Evolutionary conservation across 2,797 vertebrate species (phyloP).

Genomic region (Carapus acus): DNA sequence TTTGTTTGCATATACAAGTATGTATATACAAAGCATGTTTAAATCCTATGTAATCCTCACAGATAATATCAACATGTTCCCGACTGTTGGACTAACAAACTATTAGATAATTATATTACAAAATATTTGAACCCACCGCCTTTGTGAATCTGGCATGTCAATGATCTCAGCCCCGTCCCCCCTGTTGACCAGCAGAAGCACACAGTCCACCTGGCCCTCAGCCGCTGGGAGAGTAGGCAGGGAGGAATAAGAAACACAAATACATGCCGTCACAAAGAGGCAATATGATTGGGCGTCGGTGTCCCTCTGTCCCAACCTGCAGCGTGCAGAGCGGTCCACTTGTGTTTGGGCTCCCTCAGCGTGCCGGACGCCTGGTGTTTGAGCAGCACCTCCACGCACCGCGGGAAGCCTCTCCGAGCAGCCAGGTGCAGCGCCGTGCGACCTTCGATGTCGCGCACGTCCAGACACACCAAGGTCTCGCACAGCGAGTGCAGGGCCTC

Average conservation of each 20-base stretch:
- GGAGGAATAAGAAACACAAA: not conserved
- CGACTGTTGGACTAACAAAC: no score
- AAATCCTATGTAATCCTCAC: no score
- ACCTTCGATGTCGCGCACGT: constrained; percentile 85
- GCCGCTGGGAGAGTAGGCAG: constrained; percentile 70
- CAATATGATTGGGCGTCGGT: no score
- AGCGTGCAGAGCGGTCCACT: constrained; percentile 87
- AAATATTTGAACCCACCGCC: constrained; percentile 77
- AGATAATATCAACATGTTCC: no score
- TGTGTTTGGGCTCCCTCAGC: constrained; percentile 81
- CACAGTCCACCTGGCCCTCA: constrained; percentile 86
- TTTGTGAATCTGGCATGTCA: constrained; percentile 81
- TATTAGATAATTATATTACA: no score
- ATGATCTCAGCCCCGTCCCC: constrained; percentile 80
- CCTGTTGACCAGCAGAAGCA: constrained; percentile 87
- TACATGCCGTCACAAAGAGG: no score
- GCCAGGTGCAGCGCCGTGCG: constrained; percentile 89
- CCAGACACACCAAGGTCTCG: constrained; percentile 89
- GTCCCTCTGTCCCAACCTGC: constrained; percentile 72
- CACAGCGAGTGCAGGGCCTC: constrained; percentile 88
- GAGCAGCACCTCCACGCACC: constrained; percentile 89
- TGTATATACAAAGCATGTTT: no score
- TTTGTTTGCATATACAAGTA: no score
- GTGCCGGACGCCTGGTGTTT: constrained; percentile 85
- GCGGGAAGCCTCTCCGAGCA: constrained; percentile 80